Evolutionary conservation across 2,797 vertebrate species (phyloP).

Genomic region (Dicrostonyx torquatus): DNA sequence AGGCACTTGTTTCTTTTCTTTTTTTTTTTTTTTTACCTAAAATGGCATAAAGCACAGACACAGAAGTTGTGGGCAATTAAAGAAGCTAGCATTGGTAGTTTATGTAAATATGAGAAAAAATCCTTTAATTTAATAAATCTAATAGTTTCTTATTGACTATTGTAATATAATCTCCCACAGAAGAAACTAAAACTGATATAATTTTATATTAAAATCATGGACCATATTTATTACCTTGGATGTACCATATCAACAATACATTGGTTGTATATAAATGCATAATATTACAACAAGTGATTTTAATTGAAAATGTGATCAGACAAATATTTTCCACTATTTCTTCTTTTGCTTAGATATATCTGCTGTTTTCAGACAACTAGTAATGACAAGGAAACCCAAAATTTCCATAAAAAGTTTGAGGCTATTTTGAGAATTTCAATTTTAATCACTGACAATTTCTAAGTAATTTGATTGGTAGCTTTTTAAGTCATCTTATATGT

Average conservation of each 20-base stretch:
- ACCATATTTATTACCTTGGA: neutral
- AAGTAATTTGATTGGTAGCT: slow-evolving; percentile 1
- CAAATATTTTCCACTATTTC: neutral
- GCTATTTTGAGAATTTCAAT: neutral
- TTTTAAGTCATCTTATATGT: neutral
- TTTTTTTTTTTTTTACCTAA: neutral
- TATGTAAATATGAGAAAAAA: neutral
- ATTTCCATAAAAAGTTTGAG: neutral
- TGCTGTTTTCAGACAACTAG: neutral
- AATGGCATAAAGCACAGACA: neutral
- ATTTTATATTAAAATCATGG: neutral
- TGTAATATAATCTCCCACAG: neutral
- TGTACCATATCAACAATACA: neutral
- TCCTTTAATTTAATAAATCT: neutral
- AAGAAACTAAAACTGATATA: neutral
- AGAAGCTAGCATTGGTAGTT: neutral
- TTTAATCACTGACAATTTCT: slow-evolving; percentile 20
- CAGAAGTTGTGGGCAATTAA: neutral
- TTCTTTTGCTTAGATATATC: neutral
- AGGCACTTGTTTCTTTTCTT: neutral
- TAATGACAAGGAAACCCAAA: neutral
- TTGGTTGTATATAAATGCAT: neutral
- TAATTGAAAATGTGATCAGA: neutral
- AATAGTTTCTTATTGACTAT: neutral
- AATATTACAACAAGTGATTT: neutral